These are phyloP conservation scores for Drosophila mauritiana DNA, from an alignment of 1,140 invertebrate species.

Conservation along the genomic window DNA sequence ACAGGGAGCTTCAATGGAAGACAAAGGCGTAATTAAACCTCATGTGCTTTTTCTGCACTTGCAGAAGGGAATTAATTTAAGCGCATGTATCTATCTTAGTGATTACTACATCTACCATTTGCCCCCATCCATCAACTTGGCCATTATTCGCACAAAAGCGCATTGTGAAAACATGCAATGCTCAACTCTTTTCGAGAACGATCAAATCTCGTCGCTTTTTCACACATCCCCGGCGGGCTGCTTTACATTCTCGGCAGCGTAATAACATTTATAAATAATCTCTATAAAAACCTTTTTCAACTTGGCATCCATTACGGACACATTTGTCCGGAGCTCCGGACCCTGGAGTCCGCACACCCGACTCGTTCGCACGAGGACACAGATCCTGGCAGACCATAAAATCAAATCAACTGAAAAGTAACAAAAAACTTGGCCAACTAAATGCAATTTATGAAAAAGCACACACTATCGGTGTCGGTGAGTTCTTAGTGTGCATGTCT, in stretches of 20 bases:
- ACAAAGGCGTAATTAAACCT: no score
- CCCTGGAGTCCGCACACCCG: neutral
- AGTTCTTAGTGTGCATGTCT: neutral
- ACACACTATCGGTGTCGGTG: constrained; percentile 41
- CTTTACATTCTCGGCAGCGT: constrained; percentile 38
- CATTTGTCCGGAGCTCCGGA: constrained; percentile 34
- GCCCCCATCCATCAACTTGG: neutral
- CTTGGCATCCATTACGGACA: constrained; percentile 51
- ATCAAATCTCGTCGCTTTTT: constrained; percentile 24
- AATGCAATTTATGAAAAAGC: constrained; percentile 75
- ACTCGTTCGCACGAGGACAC: constrained; percentile 25
- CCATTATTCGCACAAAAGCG: constrained; percentile 1
- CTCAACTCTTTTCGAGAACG: constrained; percentile 17
- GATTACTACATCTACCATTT: no score
- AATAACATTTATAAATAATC: constrained; percentile 56
- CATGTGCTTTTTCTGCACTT: neutral
- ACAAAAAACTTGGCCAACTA: constrained; percentile 67
- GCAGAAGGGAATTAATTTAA: neutral
- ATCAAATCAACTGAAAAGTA: constrained; percentile 54
- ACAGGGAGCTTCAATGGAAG: no score
- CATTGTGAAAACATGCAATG: constrained; percentile 12
- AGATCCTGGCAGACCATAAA: constrained; percentile 46
- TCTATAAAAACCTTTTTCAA: constrained; percentile 51
- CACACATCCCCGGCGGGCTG: constrained; percentile 16
- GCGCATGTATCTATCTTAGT: neutral